Evolutionary conservation across 2,888 invertebrate genomes (phyloP), one percentile per base, ranked within the genome.

Genomic region (Eupithecia centaureata): DNA sequence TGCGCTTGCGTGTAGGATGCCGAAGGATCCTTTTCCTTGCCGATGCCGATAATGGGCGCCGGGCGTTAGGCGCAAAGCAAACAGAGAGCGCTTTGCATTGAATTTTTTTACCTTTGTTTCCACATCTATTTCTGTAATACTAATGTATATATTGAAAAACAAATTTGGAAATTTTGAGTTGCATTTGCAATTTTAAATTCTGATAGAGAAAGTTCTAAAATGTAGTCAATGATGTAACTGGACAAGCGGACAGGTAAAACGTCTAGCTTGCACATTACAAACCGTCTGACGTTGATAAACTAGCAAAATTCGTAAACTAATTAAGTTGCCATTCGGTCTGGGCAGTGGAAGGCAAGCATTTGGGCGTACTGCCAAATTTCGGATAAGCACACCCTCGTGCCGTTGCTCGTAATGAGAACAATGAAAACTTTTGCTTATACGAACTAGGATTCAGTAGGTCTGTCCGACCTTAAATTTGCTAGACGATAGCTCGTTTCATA

Each of bases 331-430:
- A 84, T 83, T 79, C 78, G 79, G 79, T 63, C 75, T 77, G 72
- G 79, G 79, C 67, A 83, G 80, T 77, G 76, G 79, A 63, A 76
- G 76, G 85, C 82, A 85, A 58, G 78, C 77, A 78, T 74, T 74
- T 76, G 81, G 88, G 88, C 85, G 71, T 69, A 58, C 67, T 85
- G 89, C 90, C 90, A 91, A 85, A 76, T 82, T 78, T 79, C 82
- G 81, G 80, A 77, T 80, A 78, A 82, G 81, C 79, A 71, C 74
- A 76, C 76, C 75, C 71, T 72, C 66, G 60, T 61, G 61, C 57
- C 30, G 58, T 33, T 63, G 61, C 25, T 27, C 10, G 57, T 64
- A 61, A 66, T 66, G 63, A 57, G 63, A 63, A 63, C 66, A 70
- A 70, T 70, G 63, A 52, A 70, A 70, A 63, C 67, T 67, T 62